These are phyloP conservation scores for Tigriopus californicus DNA, from an alignment of 2,888 invertebrate species.

Conservation along the genomic window DNA sequence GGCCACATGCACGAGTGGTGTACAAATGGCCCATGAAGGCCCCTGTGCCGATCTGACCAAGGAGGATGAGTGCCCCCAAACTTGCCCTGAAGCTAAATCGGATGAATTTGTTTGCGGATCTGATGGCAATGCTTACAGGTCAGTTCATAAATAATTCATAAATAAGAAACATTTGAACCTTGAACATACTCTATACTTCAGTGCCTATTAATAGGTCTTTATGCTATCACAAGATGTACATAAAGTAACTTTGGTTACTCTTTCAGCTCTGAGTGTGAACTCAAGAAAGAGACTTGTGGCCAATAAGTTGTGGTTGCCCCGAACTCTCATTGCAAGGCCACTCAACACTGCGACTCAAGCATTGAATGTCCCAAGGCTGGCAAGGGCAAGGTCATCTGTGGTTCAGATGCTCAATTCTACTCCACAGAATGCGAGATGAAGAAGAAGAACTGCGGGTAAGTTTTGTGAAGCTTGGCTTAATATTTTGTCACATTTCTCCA, in stretches of 20 bases:
- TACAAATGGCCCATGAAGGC: conserved; percentile 70
- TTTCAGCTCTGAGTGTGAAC: conserved; percentile 56
- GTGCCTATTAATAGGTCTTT: no score
- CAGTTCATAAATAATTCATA: background rate
- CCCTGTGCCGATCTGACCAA: conserved; percentile 56
- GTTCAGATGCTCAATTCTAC: conserved; percentile 73
- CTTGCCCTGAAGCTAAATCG: conserved; percentile 37
- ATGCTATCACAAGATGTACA: no score
- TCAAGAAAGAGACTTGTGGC: conserved; percentile 60
- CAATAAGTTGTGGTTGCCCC: conserved; percentile 67
- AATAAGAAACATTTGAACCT: background rate
- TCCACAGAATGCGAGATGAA: conserved; percentile 78
- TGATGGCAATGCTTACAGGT: conserved; percentile 50
- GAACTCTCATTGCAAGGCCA: conserved; percentile 61
- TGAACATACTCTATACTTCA: no score
- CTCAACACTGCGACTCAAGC: conserved; percentile 56
- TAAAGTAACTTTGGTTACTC: background rate
- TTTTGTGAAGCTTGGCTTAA: no score
- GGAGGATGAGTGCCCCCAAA: conserved; percentile 41
- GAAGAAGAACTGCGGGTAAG: conserved; percentile 66
- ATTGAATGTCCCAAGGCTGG: background rate
- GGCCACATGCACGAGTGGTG: conserved; percentile 64
- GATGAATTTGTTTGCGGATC: conserved; percentile 63
- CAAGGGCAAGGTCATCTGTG: conserved; percentile 40
- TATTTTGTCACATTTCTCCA: no score